Base-by-base conservation (phyloP, 2,888 invertebrate genomes). In the Pandemis cinnamomeana region DNA sequence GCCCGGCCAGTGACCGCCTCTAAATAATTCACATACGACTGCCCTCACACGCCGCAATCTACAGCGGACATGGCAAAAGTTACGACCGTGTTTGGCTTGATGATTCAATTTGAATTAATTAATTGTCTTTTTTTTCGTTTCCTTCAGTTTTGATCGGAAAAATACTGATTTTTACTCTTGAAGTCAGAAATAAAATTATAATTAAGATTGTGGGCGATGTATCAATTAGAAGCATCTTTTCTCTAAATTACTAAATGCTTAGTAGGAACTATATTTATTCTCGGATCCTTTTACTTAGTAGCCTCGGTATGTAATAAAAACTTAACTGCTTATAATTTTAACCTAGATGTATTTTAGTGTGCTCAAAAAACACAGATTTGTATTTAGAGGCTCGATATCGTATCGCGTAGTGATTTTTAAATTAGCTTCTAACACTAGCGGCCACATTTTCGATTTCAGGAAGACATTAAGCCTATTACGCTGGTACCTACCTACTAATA, bases 11-110 rank as follows among this genome's bases (percentile, higher is more conserved):
- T 86, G 84, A 86, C 91, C 90, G 86, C 88, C 88, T 90, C 89
- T 92, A 90, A 92, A 93, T 93, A 92, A 93, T 92, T 91, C 90
- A 90, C 91, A 88, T 86, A 86, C 87, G 86, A 84, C 84, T 86
- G 84, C 84, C 84, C 86, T 86, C 83, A 83, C 84, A 83, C 84
- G 80, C 84, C 84, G 84, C 85, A 87, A 86, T 87, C 85, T 86
- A 87, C 84, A 83, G 79, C 82, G 83, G 83, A 83, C 85, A 85
- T 80, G 78, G 82, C 80, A 82, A 87, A 87, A 88, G 85, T 87
- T 83, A 84, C 87, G 84, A 81, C 80, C 79, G 78, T 81, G 82
- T 80, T 55, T 80, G 82, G 81, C 82, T 84, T 86, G 84, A 86
- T 82, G 85, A 86, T 85, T 87, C 84, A 83, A 86, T 87, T 84